Evolutionary conservation across 1,140 invertebrate genomes (phyloP), one percentile per base, ranked within the genome.

Genomic region (Cheumatopsyche charites): DNA sequence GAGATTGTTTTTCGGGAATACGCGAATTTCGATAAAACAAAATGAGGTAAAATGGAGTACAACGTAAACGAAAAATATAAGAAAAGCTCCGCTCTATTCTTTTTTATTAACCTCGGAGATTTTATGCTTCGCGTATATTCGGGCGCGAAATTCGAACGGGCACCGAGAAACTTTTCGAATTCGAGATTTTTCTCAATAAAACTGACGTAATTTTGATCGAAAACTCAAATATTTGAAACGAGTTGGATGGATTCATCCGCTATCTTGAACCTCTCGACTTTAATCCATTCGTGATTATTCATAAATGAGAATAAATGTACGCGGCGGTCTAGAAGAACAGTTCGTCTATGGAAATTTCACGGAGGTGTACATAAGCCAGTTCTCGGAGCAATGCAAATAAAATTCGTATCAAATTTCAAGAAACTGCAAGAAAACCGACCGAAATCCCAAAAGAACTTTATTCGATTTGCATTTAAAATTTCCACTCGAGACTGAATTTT

Each of bases 391-490:
- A 52, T 52, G 7, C 19, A 9, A 52, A 52, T 52, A 17, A 52
- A 52, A 52, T 52, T 19, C 47, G 47, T 19, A 17, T 52, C 47
- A 52, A 52, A 52, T 52, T 52, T 52, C 47, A 52, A 52, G 43
- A 45, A 12, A 45, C 43, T 45, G 2, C 43, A n/a, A 45, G 47
- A 47, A 52, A 15, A 52, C 15, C 47, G 6, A 11, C n/a, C 1
- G 29, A 36, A 9, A 17, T 52, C 15, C 19, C 15, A 17, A 17
- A 9, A 52, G 47, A 52, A 52, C 47, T 52, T 52, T n/a, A 52
- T 52, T 52, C n/a, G 47, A 17, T 52, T 52, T 52, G 47, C 47
- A 52, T 52, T 52, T 52, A 52, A 17, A 52, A 52, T 52, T 52
- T 52, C 15, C 15, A 52, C 47, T 52, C 19, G 6, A 7, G 47